Base-by-base conservation (phyloP, 2,797 vertebrate species). In the Gastrophryne carolinensis region DNA sequence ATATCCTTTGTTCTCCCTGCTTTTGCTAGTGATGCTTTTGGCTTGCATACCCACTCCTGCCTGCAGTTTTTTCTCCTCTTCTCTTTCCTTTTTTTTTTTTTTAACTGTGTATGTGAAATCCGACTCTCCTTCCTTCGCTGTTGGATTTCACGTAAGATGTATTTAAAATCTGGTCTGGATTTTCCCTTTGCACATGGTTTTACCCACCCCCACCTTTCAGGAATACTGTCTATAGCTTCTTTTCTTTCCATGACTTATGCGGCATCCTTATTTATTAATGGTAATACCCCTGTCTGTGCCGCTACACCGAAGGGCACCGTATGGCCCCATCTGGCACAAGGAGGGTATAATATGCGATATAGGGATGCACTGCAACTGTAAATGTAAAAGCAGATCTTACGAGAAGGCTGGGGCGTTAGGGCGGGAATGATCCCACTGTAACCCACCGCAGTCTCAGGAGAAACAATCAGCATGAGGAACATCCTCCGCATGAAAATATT, bases 121-220 rank as follows among this genome's bases (percentile, higher is more conserved):
- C 71, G 75, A 77, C 58, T 71, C 74, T 64, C 58, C 71, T 41
- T 52, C 52, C 50, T 54, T 44, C 65, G 67, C 60, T 30, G 60
- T 57, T 77, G 75, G 60, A 64, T 65, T 71, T 77, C 60, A 71
- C 60, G 67, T 77, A 66, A 77, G 67, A 77, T 77, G 75, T 37
- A 58, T 77, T 69, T 77, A 64, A 77, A 77, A 77, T 71, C 67
- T 71, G 75, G 58, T 71, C 60, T 77, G 75, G 58, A 77, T 77
- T 64, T 69, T 69, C 66, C 67, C 60, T 26, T 50, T 30, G 13
- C 74, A 58, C 75, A 77, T 77, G 52, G 27, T 15, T 44, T 77
- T 54, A 17, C 65, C 73, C 65, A n/a, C 65, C 52, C 66, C 75
- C 67, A 60, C 60, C 72, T 62, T 66, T 6, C 21, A 70, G 57